Base-by-base conservation (phyloP, 2,888 invertebrate species). In the Nomada fabriciana region DNA sequence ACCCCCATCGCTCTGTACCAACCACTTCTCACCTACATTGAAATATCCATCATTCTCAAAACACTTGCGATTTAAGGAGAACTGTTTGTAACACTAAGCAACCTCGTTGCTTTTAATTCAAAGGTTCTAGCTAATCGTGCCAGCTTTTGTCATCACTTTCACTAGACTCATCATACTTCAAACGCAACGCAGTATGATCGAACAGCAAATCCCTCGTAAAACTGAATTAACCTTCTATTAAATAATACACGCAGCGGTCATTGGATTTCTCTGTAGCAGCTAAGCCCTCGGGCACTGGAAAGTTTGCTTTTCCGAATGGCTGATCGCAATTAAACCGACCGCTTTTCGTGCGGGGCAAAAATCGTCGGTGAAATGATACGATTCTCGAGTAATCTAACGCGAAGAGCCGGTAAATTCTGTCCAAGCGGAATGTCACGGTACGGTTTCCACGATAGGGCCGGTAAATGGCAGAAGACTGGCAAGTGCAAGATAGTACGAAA, bases 401-500 rank as follows among this genome's bases (percentile, higher is more conserved):
- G 20, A 29, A 11, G 53, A 64, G 23, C 11, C 36, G 20, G 50
- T 29, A 9, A 57, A 69, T 67, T 74, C 36, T 11, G 67, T 15
- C n/a, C 53, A 29, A 65, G 50, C 55, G 61, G 57, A 76, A 63
- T 53, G 76, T 53, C 64, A 11, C 23, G 23, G 57, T 57, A 82
- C 47, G 79, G 80, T 78, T 85, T 80, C 78, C 70, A 50, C 43
- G 60, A 75, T 70, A 63, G 74, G 67, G n/a, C 47, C 23, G 36
- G 43, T 61, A 42, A 63, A 78, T 79, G 73, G 55, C 23, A 29
- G 85, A 85, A 86, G 73, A 69, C 85, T n/a, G 60, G 9, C 57
- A 83, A 77, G 50, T 80, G 74, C 71, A 11, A 47, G 15, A 47
- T 64, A 36, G 57, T 63, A 65, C 69, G 52, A 68, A 86, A 79